Evolutionary conservation across 2,113 vertebrate genomes (phyloP), one percentile per base, ranked within the genome.

Genomic region (Oxyruncus cristatus): DNA sequence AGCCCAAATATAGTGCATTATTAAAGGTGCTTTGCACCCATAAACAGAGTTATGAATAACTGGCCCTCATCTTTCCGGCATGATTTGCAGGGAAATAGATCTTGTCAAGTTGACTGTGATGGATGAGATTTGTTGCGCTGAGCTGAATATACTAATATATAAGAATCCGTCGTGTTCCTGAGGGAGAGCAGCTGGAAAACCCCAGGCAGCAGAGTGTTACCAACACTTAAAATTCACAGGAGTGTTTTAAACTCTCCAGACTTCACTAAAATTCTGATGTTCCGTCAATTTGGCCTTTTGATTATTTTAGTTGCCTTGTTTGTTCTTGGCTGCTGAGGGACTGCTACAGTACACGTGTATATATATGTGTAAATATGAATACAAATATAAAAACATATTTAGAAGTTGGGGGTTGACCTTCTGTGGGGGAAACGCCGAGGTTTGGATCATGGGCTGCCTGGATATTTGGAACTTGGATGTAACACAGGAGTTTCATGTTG

Each of bases 261-360:
- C 18, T 21, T 82, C 39, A 21, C 62, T 75, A 2, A 35, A 67
- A 14, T 41, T 8, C 9, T 14, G 21, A 7, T 37, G 47, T n/a
- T 7, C 30, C 78, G 8, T 63, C 44, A 35, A 41, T 88, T 63
- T 44, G 22, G 26, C 35, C 26, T 85, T 74, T 61, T 37, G 35
- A 46, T 74, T 74, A 20, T 41, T 81, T 78, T n/a, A 2, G 16
- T 68, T 88, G 59, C 12, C 7, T 23, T 2, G 0, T 16, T 63
- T 8, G 2, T 78, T 66, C 39, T 76, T 46, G 52, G 22, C 52
- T 88, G 18, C 50, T 73, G 65, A 52, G 37, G 66, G 24, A 17
- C 26, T 62, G 8, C 46, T n/a, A 1, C 27, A 28, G 7, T 46
- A 8, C 5, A 8, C 1, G 0, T 44, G 5, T 49, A 2, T 30